Conservation (phyloP, 2,888 invertebrate species). For the Argyra leucocephala region DNA sequence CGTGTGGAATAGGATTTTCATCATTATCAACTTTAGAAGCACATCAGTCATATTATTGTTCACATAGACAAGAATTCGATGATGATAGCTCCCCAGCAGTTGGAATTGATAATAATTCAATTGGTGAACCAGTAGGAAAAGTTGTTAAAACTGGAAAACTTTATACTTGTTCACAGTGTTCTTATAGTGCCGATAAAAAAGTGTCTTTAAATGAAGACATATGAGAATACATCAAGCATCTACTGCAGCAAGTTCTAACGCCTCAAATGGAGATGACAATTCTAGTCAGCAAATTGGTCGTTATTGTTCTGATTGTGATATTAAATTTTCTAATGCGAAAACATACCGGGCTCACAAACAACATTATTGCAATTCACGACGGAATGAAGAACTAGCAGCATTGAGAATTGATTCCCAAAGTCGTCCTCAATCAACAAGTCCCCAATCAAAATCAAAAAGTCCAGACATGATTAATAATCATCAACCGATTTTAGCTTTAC, state of each 20-base stretch:
- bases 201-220: slow-evolving; percentile 89
- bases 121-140: slow-evolving; percentile 52
- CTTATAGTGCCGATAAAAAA: slow-evolving; percentile 88
- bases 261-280: slow-evolving; percentile 46
- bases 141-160: slow-evolving; percentile 63
- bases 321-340: slow-evolving; percentile 84
- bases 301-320: slow-evolving; percentile 91
- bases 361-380: slow-evolving; percentile 84
- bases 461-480: slow-evolving; percentile 36
- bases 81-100: slow-evolving; percentile 30
- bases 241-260: slow-evolving; percentile 55
- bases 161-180: slow-evolving; percentile 83
- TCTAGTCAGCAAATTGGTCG: slow-evolving; percentile 53
- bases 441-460: slow-evolving; percentile 28
- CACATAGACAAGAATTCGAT: slow-evolving; percentile 32
- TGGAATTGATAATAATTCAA: slow-evolving; percentile 48
- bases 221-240: slow-evolving; percentile 88
- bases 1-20: slow-evolving; percentile 89
- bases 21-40: slow-evolving; percentile 87
- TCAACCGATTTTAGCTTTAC: slow-evolving; percentile 75
- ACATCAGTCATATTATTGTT: slow-evolving; percentile 80
- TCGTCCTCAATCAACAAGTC: slow-evolving; percentile 31
- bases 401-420: slow-evolving; percentile 35
- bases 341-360: slow-evolving; percentile 88
- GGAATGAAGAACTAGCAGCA: slow-evolving; percentile 50